Base-by-base conservation (phyloP, 2,888 invertebrate genomes). In the Drosophila kuntzei region DNA sequence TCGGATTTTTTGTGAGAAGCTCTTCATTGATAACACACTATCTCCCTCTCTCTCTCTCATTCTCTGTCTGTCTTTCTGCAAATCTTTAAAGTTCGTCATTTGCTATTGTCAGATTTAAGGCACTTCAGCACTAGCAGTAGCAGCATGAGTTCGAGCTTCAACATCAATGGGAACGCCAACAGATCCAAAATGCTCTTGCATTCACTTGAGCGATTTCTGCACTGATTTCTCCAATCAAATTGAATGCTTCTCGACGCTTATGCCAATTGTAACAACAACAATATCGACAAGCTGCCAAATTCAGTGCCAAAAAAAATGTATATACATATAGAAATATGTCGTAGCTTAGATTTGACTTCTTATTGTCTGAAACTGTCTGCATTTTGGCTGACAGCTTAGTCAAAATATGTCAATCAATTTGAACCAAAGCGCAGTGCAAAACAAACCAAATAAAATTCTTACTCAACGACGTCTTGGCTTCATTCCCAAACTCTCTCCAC, bases 331-430 rank as follows among this genome's bases (percentile, higher is more conserved):
- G 22, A 49, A 37, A 65, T 60, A 41, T 59, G 47, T 55, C 27
- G 32, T 44, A 34, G 50, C 43, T 18, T 14, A 47, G 49, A 44
- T 63, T 64, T 69, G 76, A 50, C 61, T 54, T 64, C 64, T 68
- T 60, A 76, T 73, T 74, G 74, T 79, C 79, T 74, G 78, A 50
- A 54, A 32, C 61, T 62, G 76, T 80, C 72, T 72, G 69, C 78
- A 73, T 78, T 64, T 75, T 55, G 59, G 65, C 73, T 71, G 78
- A 74, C 76, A 84, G 89, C 84, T 89, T 85, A 78, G 70, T 74
- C 71, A 89, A 89, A 84, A 84, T 84, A 83, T 84, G 84, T 78
- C 84, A 84, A 84, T 84, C 87, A 89, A 83, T 63, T 61, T 67
- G 59, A 65, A 46, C 57, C 44, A 55, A 60, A 62, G 37, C 55